Evolutionary conservation across 2,797 vertebrate genomes (phyloP), one percentile per base, ranked within the genome.

Genomic region (Chiroxiphia lanceolata): DNA sequence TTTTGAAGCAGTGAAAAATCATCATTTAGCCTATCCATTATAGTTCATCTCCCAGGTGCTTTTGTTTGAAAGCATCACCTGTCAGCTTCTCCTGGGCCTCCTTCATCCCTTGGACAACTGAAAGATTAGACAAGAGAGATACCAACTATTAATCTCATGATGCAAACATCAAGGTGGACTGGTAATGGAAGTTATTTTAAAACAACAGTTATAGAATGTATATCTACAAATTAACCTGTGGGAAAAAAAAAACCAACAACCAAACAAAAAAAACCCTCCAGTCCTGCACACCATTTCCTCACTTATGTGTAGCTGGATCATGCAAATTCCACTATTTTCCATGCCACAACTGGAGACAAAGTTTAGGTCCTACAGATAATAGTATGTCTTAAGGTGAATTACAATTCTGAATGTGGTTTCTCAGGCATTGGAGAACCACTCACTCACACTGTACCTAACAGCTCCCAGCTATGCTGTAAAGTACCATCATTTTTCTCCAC

Each of bases 31-130:
- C 42, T 54, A 59, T 51, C 50, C 27, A 86, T 98, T 98, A 98
- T 92, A 98, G 97, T 92, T 99, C 99, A 83, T 98, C 98, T 57
- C 98, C 94, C 95, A 99, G 98, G 71, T 98, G 97, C 53, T 97
- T 98, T 91, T 96, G 94, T 96, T 98, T 98, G 97, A 98, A 99
- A 96, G 98, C 97, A 75, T 99, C 99, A 2, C 99, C 99, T 0
- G 99, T 99, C 96, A 99, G 98, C 96, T 98, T 99, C 95, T 99
- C 99, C 97, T 99, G 99, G 45, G 99, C 99, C 97, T 99, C 99
- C 96, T 99, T 99, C 99, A 99, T 99, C 22, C 98, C 98, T 11
- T 98, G 98, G 89, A 99, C 96, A 54, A 99, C 99, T 99, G 97
- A 45, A 97, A 96, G 69, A 77, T 82, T 20, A 61, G 8, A 72